Conservation (phyloP, 2,888 invertebrate species). For the Tupiocoris notatus region DNA sequence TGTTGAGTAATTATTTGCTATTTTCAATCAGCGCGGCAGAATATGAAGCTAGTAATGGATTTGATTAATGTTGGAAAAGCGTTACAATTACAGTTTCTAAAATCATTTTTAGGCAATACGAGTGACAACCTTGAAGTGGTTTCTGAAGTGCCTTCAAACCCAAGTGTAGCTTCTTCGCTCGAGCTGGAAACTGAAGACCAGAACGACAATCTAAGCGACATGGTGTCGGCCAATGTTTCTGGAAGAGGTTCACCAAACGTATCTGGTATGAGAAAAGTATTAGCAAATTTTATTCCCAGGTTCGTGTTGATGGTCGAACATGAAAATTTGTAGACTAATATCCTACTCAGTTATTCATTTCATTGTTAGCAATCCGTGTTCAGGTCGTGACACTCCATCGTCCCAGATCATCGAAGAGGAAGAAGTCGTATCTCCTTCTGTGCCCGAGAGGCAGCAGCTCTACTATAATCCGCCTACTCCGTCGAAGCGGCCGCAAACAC, state of each 20-base stretch:
- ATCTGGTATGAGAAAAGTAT: slow-evolving; percentile 68
- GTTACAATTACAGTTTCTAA: no score
- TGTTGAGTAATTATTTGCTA: no score
- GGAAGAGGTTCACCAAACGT: slow-evolving; percentile 93
- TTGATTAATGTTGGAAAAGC: no score
- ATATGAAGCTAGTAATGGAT: no score
- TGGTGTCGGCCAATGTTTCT: slow-evolving; percentile 93
- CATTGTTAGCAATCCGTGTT: no score
- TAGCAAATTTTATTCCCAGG: neutral
- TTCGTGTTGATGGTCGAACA: neutral
- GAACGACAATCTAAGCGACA: slow-evolving; percentile 92
- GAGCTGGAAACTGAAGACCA: slow-evolving; percentile 79
- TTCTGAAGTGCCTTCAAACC: slow-evolving; percentile 93
- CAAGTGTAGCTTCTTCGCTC: slow-evolving; percentile 87
- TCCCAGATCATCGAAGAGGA: slow-evolving; percentile 85
- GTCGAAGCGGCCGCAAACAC: slow-evolving; percentile 71
- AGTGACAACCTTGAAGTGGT: slow-evolving; percentile 93
- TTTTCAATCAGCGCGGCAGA: no score
- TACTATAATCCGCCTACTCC: slow-evolving; percentile 53
- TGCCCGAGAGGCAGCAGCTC: slow-evolving; percentile 45
- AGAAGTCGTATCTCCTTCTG: slow-evolving; percentile 53
- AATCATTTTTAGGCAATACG: slow-evolving; percentile 77
- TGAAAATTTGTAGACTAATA: neutral
- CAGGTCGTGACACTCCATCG: slow-evolving; percentile 89
- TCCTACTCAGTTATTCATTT: no score